Evolutionary conservation across 2,797 vertebrate species (phyloP).

Genomic region (Chaetophractus vellerosus): DNA sequence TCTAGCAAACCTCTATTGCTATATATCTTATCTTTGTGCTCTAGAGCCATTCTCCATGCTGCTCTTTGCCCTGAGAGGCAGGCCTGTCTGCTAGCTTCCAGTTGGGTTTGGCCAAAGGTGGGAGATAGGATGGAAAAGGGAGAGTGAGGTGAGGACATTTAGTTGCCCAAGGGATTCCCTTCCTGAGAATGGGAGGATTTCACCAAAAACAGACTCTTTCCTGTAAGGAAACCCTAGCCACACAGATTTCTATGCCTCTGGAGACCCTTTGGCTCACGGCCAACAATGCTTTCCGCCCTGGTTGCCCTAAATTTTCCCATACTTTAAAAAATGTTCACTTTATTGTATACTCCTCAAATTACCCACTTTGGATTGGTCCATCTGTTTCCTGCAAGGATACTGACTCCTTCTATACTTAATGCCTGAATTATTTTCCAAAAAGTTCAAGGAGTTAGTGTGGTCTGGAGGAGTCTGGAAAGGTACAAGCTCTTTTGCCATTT

Average conservation of each 20-base stretch:
- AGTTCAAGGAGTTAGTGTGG: background rate
- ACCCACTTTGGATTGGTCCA: background rate
- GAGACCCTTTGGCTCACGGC: background rate
- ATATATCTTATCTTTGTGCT: background rate
- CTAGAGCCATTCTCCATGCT: background rate
- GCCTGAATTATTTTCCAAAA: background rate
- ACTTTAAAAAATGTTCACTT: background rate
- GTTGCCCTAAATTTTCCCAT: background rate
- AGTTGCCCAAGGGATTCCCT: no score
- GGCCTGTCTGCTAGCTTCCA: background rate
- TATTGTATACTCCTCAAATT: background rate
- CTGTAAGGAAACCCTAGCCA: background rate
- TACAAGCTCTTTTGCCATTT: background rate
- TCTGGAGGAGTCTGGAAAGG: background rate
- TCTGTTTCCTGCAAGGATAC: background rate
- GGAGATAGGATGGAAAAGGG: background rate
- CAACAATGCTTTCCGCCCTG: background rate
- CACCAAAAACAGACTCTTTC: background rate
- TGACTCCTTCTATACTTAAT: background rate
- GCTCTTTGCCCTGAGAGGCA: background rate
- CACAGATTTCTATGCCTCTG: background rate
- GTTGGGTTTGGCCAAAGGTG: background rate
- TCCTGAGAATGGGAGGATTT: background rate
- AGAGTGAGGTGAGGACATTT: background rate
- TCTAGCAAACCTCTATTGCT: background rate